A percentile compares a stretch with the other conserved stretches of the same genome.
These are phyloP conservation scores for Heliconius ismenius DNA, from an alignment of 2,888 invertebrate genomes.

Conservation along the genomic window DNA sequence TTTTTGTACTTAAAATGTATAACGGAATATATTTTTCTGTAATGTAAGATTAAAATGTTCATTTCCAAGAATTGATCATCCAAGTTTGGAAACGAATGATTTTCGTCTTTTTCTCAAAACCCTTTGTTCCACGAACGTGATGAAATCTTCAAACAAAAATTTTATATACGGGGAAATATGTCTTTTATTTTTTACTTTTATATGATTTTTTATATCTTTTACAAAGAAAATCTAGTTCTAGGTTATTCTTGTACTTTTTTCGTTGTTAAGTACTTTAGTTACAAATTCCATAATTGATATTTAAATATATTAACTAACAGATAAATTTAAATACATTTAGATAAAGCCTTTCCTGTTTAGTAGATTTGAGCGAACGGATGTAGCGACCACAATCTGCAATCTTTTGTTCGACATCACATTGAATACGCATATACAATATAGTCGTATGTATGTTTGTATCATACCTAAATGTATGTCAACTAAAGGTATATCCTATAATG, in stretches of 20 bases:
- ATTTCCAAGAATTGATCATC: background rate
- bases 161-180: background rate
- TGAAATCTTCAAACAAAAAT: background rate
- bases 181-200: background rate
- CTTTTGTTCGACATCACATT: constrained; percentile 38
- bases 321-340: constrained; percentile 1
- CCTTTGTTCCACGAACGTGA: constrained; percentile 11
- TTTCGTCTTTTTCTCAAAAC: constrained; percentile 2
- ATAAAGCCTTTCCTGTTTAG: constrained; percentile 10
- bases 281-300: background rate
- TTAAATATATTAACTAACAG: background rate
- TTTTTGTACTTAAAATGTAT: too few relatives aligned
- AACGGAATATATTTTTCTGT: too few relatives aligned
- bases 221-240: background rate
- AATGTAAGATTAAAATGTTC: background rate
- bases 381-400: constrained; percentile 32
- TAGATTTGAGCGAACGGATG: constrained; percentile 30
- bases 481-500: constrained; percentile 29
- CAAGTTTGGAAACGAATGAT: background rate
- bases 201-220: background rate
- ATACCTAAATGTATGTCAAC: constrained; percentile 14
- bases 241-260: background rate
- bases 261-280: background rate
- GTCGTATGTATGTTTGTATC: background rate
- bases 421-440: background rate